Conservation (phyloP, 1,140 invertebrate species). For the Bathynomus jamesi region DNA sequence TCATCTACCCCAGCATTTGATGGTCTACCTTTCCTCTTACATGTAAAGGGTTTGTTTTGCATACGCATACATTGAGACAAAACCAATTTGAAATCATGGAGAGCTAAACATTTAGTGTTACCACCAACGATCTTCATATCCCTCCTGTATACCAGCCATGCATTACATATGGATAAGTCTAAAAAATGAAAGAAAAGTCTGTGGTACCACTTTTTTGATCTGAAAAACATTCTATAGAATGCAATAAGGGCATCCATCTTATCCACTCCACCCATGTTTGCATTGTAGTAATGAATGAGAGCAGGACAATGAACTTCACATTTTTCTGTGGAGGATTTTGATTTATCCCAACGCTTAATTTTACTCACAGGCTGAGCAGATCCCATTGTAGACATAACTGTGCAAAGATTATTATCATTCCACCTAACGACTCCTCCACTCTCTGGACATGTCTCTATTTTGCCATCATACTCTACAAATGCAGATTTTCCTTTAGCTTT, state of each 20-base stretch:
- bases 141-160: conserved; percentile 19
- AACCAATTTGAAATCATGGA: conserved; percentile 18
- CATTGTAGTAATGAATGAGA: conserved; percentile 21
- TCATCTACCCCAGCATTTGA: conserved; percentile 10
- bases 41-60: conserved; percentile 16
- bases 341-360: conserved; percentile 16
- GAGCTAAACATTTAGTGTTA: conserved; percentile 2
- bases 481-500: conserved; percentile 18
- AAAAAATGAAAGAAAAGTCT: conserved; percentile 10
- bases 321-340: conserved; percentile 20
- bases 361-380: conserved; percentile 15
- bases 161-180: conserved; percentile 19
- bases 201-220: conserved; percentile 19
- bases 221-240: conserved; percentile 17
- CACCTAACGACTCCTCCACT: conserved; percentile 12
- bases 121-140: too few relatives aligned
- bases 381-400: conserved; percentile 14
- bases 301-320: conserved; percentile 11
- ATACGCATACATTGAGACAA: conserved; percentile 11
- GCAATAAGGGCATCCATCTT: conserved; percentile 21
- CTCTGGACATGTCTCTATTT: conserved; percentile 13
- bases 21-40: conserved; percentile 8
- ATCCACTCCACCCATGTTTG: conserved; percentile 17
- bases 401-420: conserved; percentile 13
- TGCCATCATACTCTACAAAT: conserved; percentile 18